Evolutionary conservation across 2,797 vertebrate species (phyloP).

Genomic region (Myripristis murdjan): DNA sequence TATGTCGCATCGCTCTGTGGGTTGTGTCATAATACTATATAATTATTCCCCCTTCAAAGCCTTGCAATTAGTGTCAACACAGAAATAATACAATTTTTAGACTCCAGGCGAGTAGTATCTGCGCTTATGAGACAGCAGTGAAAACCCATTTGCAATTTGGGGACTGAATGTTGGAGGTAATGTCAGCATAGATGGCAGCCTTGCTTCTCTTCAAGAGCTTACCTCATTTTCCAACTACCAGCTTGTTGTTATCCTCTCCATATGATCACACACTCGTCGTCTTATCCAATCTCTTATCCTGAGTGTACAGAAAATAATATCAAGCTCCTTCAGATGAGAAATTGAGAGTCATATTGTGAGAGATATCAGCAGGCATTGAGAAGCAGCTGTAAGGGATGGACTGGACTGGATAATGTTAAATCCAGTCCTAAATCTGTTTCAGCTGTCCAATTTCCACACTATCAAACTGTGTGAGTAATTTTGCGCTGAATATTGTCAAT

Average conservation of each 20-base stretch:
- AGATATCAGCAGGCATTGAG: neutral
- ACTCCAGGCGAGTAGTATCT: neutral
- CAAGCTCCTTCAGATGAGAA: constrained; percentile 17
- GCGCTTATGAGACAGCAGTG: no score
- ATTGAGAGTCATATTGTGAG: neutral
- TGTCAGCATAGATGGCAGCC: neutral
- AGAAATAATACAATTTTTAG: neutral
- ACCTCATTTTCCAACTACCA: constrained; percentile 27
- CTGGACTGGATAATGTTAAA: neutral
- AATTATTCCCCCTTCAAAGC: neutral
- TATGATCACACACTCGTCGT: constrained; percentile 40
- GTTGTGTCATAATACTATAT: no score
- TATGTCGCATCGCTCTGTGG: neutral
- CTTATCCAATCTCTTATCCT: constrained; percentile 13
- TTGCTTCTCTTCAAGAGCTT: constrained; percentile 24
- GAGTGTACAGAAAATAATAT: constrained; percentile 33
- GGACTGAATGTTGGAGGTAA: constrained; percentile 13
- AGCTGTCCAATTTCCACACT: no score
- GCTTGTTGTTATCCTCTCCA: constrained; percentile 42
- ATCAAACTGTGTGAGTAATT: no score
- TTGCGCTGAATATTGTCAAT: no score
- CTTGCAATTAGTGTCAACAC: neutral
- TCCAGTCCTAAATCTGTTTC: neutral
- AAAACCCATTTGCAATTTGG: neutral
- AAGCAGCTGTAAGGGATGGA: neutral